Evolutionary conservation across 2,113 vertebrate genomes (phyloP).

Genomic region (Phalacrocorax carbo): DNA sequence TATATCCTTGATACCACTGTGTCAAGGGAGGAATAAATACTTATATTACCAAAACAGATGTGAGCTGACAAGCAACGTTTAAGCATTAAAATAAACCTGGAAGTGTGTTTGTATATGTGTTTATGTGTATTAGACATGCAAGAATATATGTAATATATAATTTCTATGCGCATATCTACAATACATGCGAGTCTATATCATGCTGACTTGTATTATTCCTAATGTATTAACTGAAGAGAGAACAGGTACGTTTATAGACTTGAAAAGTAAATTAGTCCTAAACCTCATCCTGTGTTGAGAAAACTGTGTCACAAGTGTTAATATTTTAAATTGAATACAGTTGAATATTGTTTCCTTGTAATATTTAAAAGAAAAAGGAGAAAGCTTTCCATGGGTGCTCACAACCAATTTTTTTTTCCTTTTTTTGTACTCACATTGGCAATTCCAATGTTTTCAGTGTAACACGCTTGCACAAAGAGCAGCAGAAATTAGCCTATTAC

Average conservation of each 20-base stretch:
- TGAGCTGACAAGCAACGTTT: not conserved
- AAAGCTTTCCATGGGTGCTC: not conserved
- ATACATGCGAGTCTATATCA: accelerated
- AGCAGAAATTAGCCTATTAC: not conserved
- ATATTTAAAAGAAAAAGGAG: not conserved
- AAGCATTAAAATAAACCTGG: not conserved
- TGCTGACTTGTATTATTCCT: not conserved
- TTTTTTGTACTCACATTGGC: accelerated
- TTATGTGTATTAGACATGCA: not conserved
- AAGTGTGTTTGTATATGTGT: not conserved
- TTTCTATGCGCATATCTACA: not conserved
- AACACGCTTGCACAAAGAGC: not conserved
- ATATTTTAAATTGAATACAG: not conserved
- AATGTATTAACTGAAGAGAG: not conserved
- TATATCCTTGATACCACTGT: not conserved
- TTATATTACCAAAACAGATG: not conserved
- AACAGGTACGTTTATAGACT: accelerated
- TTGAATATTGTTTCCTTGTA: not conserved
- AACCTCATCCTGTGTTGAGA: not conserved
- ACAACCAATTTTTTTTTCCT: not conserved
- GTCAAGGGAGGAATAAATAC: not conserved
- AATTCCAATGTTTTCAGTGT: not conserved
- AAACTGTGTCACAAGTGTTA: not conserved
- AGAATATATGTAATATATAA: not conserved
- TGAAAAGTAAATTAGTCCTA: not conserved